Conservation (phyloP, 2,113 vertebrate genomes). For the Chinchilla lanigera region DNA sequence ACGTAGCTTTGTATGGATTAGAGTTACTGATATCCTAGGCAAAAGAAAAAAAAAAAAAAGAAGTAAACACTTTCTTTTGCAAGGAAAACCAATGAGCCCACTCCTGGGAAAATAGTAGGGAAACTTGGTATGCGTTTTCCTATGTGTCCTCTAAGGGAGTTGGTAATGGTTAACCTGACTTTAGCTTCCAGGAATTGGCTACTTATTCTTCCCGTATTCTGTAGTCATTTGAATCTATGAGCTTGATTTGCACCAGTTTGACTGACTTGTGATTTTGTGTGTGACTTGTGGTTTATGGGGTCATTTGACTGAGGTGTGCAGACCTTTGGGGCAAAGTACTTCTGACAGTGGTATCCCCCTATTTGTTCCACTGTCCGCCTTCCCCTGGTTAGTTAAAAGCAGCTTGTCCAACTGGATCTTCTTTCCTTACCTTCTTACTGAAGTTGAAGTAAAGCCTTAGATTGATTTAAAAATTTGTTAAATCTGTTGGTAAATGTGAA, state of each 20-base stretch:
- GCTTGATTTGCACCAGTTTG: slow-evolving; percentile 70
- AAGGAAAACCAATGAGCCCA: slow-evolving; percentile 68
- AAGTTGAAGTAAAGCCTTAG: slow-evolving; percentile 71
- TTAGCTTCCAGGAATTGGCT: slow-evolving; percentile 76
- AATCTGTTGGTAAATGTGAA: slow-evolving; percentile 76
- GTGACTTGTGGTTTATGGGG: slow-evolving; percentile 73
- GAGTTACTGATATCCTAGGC: slow-evolving; percentile 69
- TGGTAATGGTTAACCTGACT: slow-evolving; percentile 72
- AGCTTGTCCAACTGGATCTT: slow-evolving; percentile 64
- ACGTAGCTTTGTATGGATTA: slow-evolving; percentile 26
- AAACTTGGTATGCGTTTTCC: slow-evolving; percentile 59
- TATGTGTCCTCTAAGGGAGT: slow-evolving; percentile 64
- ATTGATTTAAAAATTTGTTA: slow-evolving; percentile 78
- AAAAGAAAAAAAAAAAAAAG: slow-evolving; percentile 63
- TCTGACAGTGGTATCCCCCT: slow-evolving; percentile 70
- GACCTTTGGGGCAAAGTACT: slow-evolving; percentile 52
- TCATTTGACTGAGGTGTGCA: slow-evolving; percentile 70
- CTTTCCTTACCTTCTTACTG: too few species aligned
- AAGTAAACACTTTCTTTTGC: too few species aligned
- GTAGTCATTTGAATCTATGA: slow-evolving; percentile 70
- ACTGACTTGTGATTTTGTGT: slow-evolving; percentile 68
- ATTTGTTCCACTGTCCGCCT: slow-evolving; percentile 70
- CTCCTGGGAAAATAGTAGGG: slow-evolving; percentile 62
- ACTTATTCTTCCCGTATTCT: slow-evolving; percentile 65
- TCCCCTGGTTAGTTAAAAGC: slow-evolving; percentile 48